Evolutionary conservation across 2,113 vertebrate genomes (phyloP), one percentile per base, ranked within the genome.

Genomic region (Microtus oregoni): DNA sequence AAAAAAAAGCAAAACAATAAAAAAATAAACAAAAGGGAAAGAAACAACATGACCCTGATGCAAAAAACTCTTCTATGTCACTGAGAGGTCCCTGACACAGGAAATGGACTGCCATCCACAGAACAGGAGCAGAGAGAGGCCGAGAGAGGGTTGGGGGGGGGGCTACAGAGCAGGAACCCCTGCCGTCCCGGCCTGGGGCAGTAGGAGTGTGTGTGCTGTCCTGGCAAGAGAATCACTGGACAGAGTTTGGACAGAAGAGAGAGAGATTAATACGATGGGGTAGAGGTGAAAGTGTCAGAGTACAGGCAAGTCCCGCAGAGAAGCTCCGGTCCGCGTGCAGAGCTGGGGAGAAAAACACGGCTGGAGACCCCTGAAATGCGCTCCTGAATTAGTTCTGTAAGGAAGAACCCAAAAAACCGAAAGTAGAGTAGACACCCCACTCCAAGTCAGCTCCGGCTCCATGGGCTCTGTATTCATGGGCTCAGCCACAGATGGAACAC

Each of bases 361-460:
- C 5, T 2, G 3, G 78, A n/a, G 52, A 58, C 52, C 22, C 52
- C n/a, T 63, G 63, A 89, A 76, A 61, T 38, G 35, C 20, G 70
- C 28, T 85, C 28, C 67, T 17, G 44, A 63, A 38, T 55, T 32
- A 22, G 17, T 15, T n/a, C 32, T 15, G 3, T 68, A 41, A 81
- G 35, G 35, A 86, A 52, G 41, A 67, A 32, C 44, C 12, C 38
- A 58, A 38, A 7, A 13, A 52, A 7, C 52, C 13, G 26, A 52
- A 32, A 41, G 61, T 14, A 81, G 3, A 47, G 35, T 0, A 9
- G n/a, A 65, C 4, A 3, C 0, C 1, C 32, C 22, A 20, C 17
- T 55, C 22, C 76, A 55, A 67, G 38, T 28, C 32, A 17, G 13
- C 55, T 32, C 70, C 24, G 20, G 2, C 63, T 8, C 30, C 41